phyloP scores from a whole-genome alignment of 1,140 invertebrate species.

The Zaprionus ornatus region DNA sequence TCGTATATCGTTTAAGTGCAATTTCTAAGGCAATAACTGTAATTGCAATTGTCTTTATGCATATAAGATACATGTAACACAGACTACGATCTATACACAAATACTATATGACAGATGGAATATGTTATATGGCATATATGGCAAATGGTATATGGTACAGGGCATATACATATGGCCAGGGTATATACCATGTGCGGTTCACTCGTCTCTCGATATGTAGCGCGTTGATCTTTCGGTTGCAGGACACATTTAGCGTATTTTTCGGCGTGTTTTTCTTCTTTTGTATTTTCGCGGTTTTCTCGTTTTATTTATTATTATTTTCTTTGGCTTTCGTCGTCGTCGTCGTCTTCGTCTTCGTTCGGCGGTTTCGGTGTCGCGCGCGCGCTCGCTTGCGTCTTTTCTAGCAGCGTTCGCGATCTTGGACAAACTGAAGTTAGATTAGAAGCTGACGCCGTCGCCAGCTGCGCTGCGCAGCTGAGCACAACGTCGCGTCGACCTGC shows the following conservation, averaged over 20 bases:
- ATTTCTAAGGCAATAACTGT: constrained; percentile 37
- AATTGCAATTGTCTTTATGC: constrained; percentile 16
- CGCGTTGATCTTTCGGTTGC: constrained; percentile 9
- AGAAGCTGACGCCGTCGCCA: constrained; percentile 30
- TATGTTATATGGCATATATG: neutral
- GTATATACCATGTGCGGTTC: neutral
- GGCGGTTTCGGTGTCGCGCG: constrained; percentile 44
- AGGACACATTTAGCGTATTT: constrained; percentile 27
- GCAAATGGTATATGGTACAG: neutral
- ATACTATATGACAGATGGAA: neutral
- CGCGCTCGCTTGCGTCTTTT: constrained; percentile 51
- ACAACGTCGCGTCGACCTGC: neutral
- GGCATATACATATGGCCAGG: neutral
- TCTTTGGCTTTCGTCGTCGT: constrained; percentile 28
- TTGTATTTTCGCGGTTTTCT: constrained; percentile 11
- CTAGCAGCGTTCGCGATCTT: constrained; percentile 76
- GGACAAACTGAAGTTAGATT: constrained; percentile 78
- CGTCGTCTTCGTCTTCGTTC: constrained; percentile 21
- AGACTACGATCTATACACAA: constrained; percentile 2
- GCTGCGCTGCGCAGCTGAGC: constrained; percentile 11
- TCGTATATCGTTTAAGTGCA: constrained; percentile 24
- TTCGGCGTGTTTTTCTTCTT: neutral
- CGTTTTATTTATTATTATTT: constrained; percentile 8
- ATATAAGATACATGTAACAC: neutral
- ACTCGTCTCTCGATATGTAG: neutral